phyloP scores from a whole-genome alignment of 2,888 invertebrate species.

The Lasius platythorax region DNA sequence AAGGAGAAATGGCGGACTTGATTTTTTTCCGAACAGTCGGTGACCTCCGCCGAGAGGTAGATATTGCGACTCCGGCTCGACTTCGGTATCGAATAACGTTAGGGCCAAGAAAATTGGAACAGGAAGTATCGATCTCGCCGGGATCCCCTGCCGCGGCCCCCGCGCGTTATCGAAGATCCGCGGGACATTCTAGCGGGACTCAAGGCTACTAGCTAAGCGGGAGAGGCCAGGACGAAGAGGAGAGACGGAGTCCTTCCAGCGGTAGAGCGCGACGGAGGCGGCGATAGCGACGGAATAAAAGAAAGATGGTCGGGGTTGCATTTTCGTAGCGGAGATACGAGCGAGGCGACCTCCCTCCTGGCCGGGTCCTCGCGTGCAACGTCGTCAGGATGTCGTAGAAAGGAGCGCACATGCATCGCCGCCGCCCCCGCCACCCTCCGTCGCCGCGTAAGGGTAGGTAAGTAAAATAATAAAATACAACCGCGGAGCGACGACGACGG shows the following conservation, averaged over 20 bases:
- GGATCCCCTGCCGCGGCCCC: background rate
- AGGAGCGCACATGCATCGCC: constrained; percentile 68
- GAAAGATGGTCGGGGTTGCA: constrained; percentile 66
- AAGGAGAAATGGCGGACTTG: background rate
- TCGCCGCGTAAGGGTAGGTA: constrained; percentile 69
- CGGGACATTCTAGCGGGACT: constrained; percentile 33
- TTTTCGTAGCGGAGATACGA: constrained; percentile 60
- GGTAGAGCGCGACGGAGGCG: constrained; percentile 1
- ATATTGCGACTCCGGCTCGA: background rate
- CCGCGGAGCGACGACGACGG: constrained; percentile 58
- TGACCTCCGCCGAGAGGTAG: background rate
- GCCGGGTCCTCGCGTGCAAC: constrained; percentile 42
- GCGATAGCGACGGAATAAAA: constrained; percentile 27
- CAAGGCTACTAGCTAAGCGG: constrained; percentile 46
- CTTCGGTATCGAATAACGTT: constrained; percentile 1
- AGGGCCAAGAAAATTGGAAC: constrained; percentile 47
- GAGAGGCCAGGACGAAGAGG: constrained; percentile 26
- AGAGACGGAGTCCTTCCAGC: constrained; percentile 19
- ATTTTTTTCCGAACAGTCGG: background rate
- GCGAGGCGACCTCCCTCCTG: constrained; percentile 30
- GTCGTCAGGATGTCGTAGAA: constrained; percentile 42
- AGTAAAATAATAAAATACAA: constrained; percentile 85
- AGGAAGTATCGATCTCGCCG: constrained; percentile 41
- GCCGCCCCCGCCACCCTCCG: constrained; percentile 4
- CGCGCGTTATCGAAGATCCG: constrained; percentile 35